Evolutionary conservation across 2,888 invertebrate species (phyloP).

Genomic region (Lepidocyrtinus sp.): DNA sequence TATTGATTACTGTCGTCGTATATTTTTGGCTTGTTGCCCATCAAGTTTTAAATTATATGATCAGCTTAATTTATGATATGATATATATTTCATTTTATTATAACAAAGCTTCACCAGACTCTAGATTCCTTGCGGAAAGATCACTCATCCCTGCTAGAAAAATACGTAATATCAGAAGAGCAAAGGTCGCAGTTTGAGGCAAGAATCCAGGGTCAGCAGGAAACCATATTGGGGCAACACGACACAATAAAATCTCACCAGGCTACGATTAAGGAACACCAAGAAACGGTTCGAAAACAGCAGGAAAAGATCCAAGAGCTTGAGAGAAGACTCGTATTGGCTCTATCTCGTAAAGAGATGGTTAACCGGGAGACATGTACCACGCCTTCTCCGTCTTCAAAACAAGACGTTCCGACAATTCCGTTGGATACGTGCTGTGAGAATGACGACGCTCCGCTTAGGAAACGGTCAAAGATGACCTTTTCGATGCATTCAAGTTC

Average conservation of each 20-base stretch:
- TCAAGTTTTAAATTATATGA: background rate
- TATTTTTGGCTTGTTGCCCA: too few species aligned
- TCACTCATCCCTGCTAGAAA: background rate
- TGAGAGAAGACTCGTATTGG: conserved; percentile 1
- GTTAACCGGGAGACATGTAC: conserved; percentile 17
- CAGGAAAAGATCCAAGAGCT: conserved; percentile 25
- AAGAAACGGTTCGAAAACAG: background rate
- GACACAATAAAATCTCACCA: too few species aligned
- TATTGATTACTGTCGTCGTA: background rate
- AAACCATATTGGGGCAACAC: too few species aligned
- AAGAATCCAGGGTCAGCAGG: too few species aligned
- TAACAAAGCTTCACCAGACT: background rate
- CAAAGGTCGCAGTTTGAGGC: background rate
- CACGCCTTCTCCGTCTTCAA: conserved; percentile 8
- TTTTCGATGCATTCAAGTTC: background rate
- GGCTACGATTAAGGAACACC: too few species aligned
- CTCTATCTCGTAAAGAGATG: background rate
- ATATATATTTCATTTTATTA: background rate
- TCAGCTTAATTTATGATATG: background rate
- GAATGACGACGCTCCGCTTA: background rate
- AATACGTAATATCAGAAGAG: background rate
- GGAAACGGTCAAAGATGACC: background rate
- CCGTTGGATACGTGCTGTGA: background rate
- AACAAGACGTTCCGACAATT: background rate
- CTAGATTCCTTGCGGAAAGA: background rate